Evolutionary conservation across 2,888 invertebrate species (phyloP), one percentile per base, ranked within the genome.

Genomic region (Adelognathus sp.): DNA sequence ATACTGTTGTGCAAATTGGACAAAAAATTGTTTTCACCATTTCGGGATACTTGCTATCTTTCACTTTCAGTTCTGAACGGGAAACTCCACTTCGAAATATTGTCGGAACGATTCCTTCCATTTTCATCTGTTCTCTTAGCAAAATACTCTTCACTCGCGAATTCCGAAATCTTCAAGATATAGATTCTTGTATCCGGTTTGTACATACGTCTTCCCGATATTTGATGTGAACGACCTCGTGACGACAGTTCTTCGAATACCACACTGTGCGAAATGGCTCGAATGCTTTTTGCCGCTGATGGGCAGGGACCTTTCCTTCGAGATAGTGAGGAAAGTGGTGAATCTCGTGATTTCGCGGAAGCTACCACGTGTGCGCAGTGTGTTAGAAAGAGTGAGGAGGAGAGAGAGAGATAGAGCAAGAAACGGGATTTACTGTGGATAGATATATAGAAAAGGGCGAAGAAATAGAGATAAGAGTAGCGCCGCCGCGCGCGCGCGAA

Each of bases 401-500:
- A n/a, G n/a, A n/a, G n/a, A n/a, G n/a, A n/a, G n/a, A n/a, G n/a
- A n/a, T n/a, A n/a, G n/a, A n/a, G 50, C 11, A 33, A 56, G 39
- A 73, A 44, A 58, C 36, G 33, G 31, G 18, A 41, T n/a, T 33
- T 33, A 31, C 9, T n/a, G n/a, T n/a, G n/a, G n/a, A 41, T 4
- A 11, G 24, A 9, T 24, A 11, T 24, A 54, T 31, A 29, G 29
- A 67, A 54, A n/a, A 67, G 36, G 31, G 39, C 21, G 27, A 39
- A 46, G 71, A 44, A 66, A 71, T 66, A 76, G 50, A 70, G 69
- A 58, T 31, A 64, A 56, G 54, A 33, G 71, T 50, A 41, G 14
- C 14, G 63, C n/a, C n/a, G n/a, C n/a, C n/a, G n/a, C n/a, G n/a
- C n/a, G n/a, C n/a, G 31, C 36, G 50, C 61, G 46, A 36, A 36